These are phyloP conservation scores for Morpho achilles DNA, from an alignment of 2,888 invertebrate genomes.

Conservation along the genomic window DNA sequence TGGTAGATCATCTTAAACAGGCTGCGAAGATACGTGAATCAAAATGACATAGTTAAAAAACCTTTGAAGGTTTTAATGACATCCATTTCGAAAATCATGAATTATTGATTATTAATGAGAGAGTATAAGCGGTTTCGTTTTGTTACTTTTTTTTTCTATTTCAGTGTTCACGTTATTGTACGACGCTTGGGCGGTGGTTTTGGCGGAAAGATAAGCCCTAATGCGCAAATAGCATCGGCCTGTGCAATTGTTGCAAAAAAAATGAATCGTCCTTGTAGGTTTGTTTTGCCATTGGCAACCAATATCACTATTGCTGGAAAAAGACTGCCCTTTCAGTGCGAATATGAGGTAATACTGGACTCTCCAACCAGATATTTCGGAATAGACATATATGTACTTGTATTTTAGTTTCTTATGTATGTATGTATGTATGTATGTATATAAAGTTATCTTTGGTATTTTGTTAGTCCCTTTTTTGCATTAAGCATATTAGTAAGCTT, in stretches of 20 bases:
- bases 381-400: no score
- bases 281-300: constrained; percentile 80
- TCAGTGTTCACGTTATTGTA: constrained; percentile 79
- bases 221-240: constrained; percentile 73
- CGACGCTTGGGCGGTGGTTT: constrained; percentile 83
- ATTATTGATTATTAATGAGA: not conserved
- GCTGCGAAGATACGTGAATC: no score
- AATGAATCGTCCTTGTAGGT: constrained; percentile 78
- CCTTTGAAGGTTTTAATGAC: no score
- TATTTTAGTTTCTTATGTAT: not conserved
- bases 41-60: no score
- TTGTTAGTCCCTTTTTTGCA: no score
- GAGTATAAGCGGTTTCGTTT: not conserved
- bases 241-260: constrained; percentile 81
- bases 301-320: constrained; percentile 81
- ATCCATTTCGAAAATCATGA: not conserved
- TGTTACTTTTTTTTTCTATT: constrained; percentile 17
- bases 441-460: no score
- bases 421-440: no score
- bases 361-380: no score
- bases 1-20: no score
- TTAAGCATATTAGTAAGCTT: no score
- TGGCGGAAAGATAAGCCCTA: constrained; percentile 82
- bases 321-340: constrained; percentile 69
- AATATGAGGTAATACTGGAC: constrained; percentile 71